Evolutionary conservation across 2,888 invertebrate species (phyloP).

Genomic region (Linyphia triangularis): DNA sequence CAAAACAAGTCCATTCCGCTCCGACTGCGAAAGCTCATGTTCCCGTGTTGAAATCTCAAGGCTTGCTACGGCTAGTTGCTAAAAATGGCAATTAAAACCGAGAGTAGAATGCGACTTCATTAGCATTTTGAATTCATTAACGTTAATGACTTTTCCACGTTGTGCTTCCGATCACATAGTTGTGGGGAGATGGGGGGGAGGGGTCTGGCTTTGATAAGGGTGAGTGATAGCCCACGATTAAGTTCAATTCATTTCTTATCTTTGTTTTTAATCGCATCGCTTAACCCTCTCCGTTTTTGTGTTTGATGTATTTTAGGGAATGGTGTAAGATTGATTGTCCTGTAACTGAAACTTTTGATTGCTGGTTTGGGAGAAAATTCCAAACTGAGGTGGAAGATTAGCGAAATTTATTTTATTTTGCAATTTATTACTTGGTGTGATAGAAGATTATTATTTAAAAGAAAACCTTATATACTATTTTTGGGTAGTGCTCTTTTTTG

Average conservation of each 20-base stretch:
- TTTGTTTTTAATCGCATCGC: slow-evolving; percentile 32
- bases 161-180: slow-evolving; percentile 30
- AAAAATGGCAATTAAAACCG: slow-evolving; percentile 57
- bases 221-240: slow-evolving; percentile 56
- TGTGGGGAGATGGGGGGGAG: not conserved
- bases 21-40: slow-evolving; percentile 7
- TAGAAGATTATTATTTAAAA: no score
- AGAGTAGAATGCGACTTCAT: slow-evolving; percentile 37
- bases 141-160: slow-evolving; percentile 49
- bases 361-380: not conserved
- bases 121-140: slow-evolving; percentile 65
- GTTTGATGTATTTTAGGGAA: not conserved
- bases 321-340: not conserved
- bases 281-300: not conserved
- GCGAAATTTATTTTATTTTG: no score
- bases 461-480: no score
- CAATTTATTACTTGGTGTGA: no score
- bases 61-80: not conserved
- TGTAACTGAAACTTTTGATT: not conserved
- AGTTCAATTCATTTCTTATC: slow-evolving; percentile 53
- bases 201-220: slow-evolving; percentile 48
- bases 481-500: no score
- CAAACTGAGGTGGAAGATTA: no score
- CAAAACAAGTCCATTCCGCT: not conserved
- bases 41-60: slow-evolving; percentile 29